Evolutionary conservation across 2,797 vertebrate species (phyloP), one percentile per base, ranked within the genome.

Genomic region (Hemitrygon akajei): DNA sequence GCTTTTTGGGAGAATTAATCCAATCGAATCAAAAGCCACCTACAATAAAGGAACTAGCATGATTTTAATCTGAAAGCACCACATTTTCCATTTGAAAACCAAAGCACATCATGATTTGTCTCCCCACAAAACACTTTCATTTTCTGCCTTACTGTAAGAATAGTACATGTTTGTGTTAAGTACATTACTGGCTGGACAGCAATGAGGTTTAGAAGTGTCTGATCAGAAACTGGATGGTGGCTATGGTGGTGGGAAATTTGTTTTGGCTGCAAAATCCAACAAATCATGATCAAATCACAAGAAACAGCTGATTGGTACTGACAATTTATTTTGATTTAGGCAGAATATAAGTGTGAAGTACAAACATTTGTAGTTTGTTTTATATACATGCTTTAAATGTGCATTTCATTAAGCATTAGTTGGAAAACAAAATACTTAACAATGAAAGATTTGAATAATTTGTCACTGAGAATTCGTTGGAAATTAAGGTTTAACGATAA

Each of bases 11-110:
- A 95, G 97, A 96, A 98, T 97, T 97, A 97, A 97, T 97, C 97
- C 96, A 94, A 95, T 95, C 97, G 97, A 98, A 97, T 97, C 96
- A 97, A 98, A 98, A 97, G 97, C 96, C 96, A 96, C 97, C 97
- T 96, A 98, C 98, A 98, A 98, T 97, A 97, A 97, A 96, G 97
- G 97, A 97, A 97, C 97, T 97, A 96, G 97, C 97, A 95, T 97
- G 97, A 98, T 98, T 98, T 97, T 96, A 95, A 96, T 96, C 94
- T 96, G 97, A 97, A 96, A 97, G 97, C 95, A 96, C 95, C 95
- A 94, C 91, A 81, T 95, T 96, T 95, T 96, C 96, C 96, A 97
- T 97, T 96, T 97, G 96, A 97, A 97, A 84, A 97, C 97, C 97
- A 97, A 95, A 95, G 94, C 95, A 95, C 96, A 95, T 96, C 96